Evolutionary conservation across 1,140 invertebrate species (phyloP), one percentile per base, ranked within the genome.

Genomic region (Nixonia krombeini): DNA sequence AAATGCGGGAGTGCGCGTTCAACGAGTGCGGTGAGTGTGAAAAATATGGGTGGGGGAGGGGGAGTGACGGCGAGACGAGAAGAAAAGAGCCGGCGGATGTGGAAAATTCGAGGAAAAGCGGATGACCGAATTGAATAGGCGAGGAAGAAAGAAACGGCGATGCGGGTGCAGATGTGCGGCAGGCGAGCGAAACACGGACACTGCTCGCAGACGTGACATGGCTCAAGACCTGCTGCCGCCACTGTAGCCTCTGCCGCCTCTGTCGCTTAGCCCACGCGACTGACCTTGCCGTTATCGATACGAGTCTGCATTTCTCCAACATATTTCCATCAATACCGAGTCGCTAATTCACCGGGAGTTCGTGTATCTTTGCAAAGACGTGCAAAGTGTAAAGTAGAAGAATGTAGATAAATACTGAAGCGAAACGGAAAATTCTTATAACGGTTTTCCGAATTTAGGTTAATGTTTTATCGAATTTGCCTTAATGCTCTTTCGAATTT

Each of bases 191-290:
- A 47, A 29, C 15, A 37, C 42, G 51, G 37, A 49, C 37, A 47
- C n/a, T n/a, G n/a, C n/a, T n/a, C 13, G 45, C 10, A 46, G 17
- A 56, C 16, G 10, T 45, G 26, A 50, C 21, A 26, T 44, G 5
- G 17, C 10, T 40, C 25, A 21, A 47, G 41, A 35, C 31, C 21
- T 35, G 49, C 25, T n/a, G n/a, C n/a, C n/a, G n/a, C n/a, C n/a
- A n/a, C n/a, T n/a, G n/a, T n/a, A n/a, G n/a, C n/a, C n/a, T n/a
- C n/a, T n/a, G n/a, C n/a, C n/a, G n/a, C n/a, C n/a, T n/a, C n/a
- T n/a, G n/a, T n/a, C n/a, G n/a, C 21, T n/a, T 29, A 42, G 52
- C 61, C 61, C 61, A 64, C 52, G 46, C 61, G 40, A 45, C 35
- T 26, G 29, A 23, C 61, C 46, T 51, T 46, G 40, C 45, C 31